Percentiles rank a stretch among this genome's conserved stretches.
These are phyloP conservation scores for Phyllotis vaccarum DNA, from an alignment of 2,797 vertebrate species.

Conservation along the genomic window DNA sequence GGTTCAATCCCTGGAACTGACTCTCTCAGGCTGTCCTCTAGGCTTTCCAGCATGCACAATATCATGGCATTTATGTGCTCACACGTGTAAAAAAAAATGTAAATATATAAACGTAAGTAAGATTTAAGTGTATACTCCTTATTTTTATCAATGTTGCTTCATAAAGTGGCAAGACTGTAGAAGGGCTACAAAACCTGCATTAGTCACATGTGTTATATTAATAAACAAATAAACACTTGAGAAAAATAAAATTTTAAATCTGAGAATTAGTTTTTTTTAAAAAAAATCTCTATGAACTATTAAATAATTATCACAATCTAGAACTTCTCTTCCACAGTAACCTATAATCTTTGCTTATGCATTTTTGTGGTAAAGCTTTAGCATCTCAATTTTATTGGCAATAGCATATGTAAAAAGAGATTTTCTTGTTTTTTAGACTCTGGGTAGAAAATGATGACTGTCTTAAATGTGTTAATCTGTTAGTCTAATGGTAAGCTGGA, in stretches of 20 bases:
- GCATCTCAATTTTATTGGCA: slow-evolving; percentile 18
- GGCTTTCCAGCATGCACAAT: background rate
- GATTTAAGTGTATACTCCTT: background rate
- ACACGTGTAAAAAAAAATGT: background rate
- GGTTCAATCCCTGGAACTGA: background rate
- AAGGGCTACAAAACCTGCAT: background rate
- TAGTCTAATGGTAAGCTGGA: background rate
- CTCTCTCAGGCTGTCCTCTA: background rate
- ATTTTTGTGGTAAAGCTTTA: background rate
- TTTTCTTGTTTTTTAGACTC: background rate
- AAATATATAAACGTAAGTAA: background rate
- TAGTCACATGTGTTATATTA: slow-evolving; percentile 20
- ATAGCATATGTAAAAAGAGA: slow-evolving; percentile 11
- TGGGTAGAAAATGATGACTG: background rate
- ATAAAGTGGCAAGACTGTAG: background rate
- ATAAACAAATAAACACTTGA: slow-evolving; percentile 22
- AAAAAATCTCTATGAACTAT: background rate
- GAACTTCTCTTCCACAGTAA: background rate
- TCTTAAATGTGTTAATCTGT: background rate
- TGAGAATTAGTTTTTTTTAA: background rate
- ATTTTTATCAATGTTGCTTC: slow-evolving; percentile 35
- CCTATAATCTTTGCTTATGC: background rate
- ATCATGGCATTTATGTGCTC: background rate
- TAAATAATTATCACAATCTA: slow-evolving; percentile 30
- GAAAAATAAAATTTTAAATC: slow-evolving; percentile 41